Percentiles rank a stretch among this genome's conserved stretches.
phyloP scores from a whole-genome alignment of 2,113 vertebrate genomes.

The Corythornis madagascariensis region DNA sequence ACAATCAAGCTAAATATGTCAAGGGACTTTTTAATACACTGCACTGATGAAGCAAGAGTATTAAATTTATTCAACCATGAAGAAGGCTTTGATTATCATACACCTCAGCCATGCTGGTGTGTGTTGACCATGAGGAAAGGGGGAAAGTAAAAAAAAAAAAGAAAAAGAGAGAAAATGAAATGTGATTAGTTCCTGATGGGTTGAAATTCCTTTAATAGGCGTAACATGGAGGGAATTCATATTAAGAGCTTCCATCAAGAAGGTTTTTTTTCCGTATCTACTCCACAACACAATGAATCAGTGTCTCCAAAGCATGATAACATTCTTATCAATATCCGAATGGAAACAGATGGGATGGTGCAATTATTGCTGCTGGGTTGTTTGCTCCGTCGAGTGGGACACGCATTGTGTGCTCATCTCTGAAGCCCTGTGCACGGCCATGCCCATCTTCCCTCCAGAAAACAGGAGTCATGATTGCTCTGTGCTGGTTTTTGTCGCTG shows the following conservation, averaged over 20 bases:
- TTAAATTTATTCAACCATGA: constrained; percentile 78
- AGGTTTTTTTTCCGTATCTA: not conserved
- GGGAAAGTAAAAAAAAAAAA: not conserved
- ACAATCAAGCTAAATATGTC: constrained; percentile 75
- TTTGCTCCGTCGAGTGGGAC: not conserved
- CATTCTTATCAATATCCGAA: constrained; percentile 47
- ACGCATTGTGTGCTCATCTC: not conserved
- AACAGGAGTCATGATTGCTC: not conserved
- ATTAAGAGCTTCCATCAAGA: constrained; percentile 54
- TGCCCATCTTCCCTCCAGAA: not conserved
- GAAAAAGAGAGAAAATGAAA: constrained; percentile 73
- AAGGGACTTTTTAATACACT: constrained; percentile 73
- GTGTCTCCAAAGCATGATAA: constrained; percentile 41
- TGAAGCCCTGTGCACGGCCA: not conserved
- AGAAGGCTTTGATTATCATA: constrained; percentile 76
- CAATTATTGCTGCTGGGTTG: not conserved
- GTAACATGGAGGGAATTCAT: constrained; percentile 53
- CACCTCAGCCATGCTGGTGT: constrained; percentile 63
- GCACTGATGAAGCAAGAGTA: constrained; percentile 72
- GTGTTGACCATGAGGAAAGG: constrained; percentile 61
- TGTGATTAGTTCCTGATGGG: constrained; percentile 77
- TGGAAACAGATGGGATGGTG: constrained; percentile 14
- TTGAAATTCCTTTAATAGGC: constrained; percentile 70
- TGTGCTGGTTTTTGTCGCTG: not conserved
- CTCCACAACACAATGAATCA: constrained; percentile 38